phyloP scores from a whole-genome alignment of 2,888 invertebrate species.

The Orthonevra nobilis region DNA sequence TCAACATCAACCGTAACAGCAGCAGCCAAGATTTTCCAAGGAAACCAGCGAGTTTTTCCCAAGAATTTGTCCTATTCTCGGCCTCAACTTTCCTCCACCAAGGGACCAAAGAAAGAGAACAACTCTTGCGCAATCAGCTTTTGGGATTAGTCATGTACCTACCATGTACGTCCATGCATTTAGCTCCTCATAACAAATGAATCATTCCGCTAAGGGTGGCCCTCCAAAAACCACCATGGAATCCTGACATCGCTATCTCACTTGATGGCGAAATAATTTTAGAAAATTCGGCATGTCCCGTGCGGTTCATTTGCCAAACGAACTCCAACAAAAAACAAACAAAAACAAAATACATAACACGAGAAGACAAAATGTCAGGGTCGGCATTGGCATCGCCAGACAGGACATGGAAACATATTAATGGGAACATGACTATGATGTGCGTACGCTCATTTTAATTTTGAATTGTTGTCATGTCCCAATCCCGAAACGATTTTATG shows the following conservation, averaged over 20 bases:
- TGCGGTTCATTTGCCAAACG: slow-evolving; percentile 57
- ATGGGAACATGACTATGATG: slow-evolving; percentile 50
- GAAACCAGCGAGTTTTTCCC: slow-evolving; percentile 54
- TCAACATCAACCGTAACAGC: slow-evolving; percentile 28
- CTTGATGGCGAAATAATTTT: slow-evolving; percentile 48
- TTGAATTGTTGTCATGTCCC: slow-evolving; percentile 66
- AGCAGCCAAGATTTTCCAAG: slow-evolving; percentile 51
- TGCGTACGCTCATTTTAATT: slow-evolving; percentile 62
- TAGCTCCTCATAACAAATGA: slow-evolving; percentile 20
- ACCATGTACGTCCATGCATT: slow-evolving; percentile 1
- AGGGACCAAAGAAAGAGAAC: background rate
- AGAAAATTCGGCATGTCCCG: slow-evolving; percentile 54
- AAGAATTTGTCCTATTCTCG: slow-evolving; percentile 67
- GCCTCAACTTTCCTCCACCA: slow-evolving; percentile 30
- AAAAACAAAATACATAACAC: background rate
- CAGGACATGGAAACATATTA: slow-evolving; percentile 4
- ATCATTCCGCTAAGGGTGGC: slow-evolving; percentile 26
- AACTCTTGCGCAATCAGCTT: slow-evolving; percentile 27
- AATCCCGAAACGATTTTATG: slow-evolving; percentile 47
- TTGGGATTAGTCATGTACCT: slow-evolving; percentile 49
- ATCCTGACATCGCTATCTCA: slow-evolving; percentile 27
- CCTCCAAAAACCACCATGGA: background rate
- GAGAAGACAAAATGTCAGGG: slow-evolving; percentile 25
- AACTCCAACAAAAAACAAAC: slow-evolving; percentile 23
- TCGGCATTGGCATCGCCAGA: slow-evolving; percentile 35